These are phyloP conservation scores for Acromyrmex echinatior DNA, from an alignment of 1,140 invertebrate species.

Conservation along the genomic window DNA sequence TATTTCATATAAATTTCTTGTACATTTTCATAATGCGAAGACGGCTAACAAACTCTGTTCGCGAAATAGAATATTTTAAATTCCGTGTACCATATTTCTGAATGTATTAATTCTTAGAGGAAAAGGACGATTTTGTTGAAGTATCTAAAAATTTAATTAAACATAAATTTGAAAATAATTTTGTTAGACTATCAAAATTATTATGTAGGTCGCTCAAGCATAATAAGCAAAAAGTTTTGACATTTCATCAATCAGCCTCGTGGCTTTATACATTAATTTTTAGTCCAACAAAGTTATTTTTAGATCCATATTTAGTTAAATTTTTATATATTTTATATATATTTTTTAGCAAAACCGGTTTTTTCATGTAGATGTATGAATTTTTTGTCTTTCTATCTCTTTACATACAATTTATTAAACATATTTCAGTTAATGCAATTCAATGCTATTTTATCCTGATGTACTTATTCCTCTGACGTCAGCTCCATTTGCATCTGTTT, in stretches of 20 bases:
- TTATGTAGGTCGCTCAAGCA: too few relatives aligned
- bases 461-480: background rate
- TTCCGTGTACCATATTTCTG: background rate
- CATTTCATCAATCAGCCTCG: background rate
- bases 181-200: too few relatives aligned
- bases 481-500: background rate
- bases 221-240: background rate
- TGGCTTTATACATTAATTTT: too few relatives aligned
- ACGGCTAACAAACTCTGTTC: background rate
- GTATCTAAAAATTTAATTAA: too few relatives aligned
- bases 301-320: too few relatives aligned
- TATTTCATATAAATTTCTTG: constrained; percentile 2
- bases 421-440: background rate
- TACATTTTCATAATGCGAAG: background rate
- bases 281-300: too few relatives aligned
- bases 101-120: background rate
- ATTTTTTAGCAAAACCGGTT: too few relatives aligned
- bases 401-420: background rate
- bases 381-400: background rate
- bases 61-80: background rate
- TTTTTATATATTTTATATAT: too few relatives aligned
- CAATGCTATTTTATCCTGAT: background rate
- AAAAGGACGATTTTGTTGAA: background rate
- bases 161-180: too few relatives aligned
- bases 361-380: too few relatives aligned